Evolutionary conservation across 2,113 vertebrate genomes (phyloP).

Genomic region (Colossoma macropomum): DNA sequence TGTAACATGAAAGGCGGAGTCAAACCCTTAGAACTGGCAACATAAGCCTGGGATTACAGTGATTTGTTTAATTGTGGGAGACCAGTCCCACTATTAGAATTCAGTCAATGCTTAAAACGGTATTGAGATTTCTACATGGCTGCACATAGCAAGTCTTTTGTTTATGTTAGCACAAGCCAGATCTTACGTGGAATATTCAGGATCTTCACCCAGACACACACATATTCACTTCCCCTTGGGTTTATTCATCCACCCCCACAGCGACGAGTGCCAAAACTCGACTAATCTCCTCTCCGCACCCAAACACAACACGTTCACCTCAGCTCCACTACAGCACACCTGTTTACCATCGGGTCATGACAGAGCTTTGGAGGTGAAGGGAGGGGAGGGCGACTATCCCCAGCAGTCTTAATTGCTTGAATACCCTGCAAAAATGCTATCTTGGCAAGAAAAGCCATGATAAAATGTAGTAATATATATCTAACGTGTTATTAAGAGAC

Average conservation of each 20-base stretch:
- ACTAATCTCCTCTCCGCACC: slow-evolving; percentile 11
- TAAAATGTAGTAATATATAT: too few species aligned
- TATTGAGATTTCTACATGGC: background rate
- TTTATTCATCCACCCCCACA: background rate
- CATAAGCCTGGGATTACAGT: slow-evolving; percentile 5
- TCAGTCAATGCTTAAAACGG: background rate
- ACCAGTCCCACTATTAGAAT: background rate
- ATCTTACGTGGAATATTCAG: background rate
- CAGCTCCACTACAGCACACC: background rate
- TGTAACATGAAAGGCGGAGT: slow-evolving; percentile 4
- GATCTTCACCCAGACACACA: background rate
- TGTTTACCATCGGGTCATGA: background rate
- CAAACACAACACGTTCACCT: slow-evolving; percentile 28
- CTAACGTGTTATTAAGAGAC: too few species aligned
- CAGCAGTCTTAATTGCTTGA: background rate
- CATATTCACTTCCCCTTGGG: background rate
- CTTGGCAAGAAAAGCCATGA: too few species aligned
- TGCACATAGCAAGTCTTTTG: background rate
- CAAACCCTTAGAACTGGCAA: background rate
- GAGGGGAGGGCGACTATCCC: background rate
- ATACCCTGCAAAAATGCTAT: too few species aligned
- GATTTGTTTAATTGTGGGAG: slow-evolving; percentile 2
- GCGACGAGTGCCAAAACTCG: background rate
- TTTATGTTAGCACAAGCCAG: background rate
- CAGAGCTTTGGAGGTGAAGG: background rate